These are phyloP conservation scores for Ophion ventricosus DNA, from an alignment of 2,888 invertebrate species.

Conservation along the genomic window DNA sequence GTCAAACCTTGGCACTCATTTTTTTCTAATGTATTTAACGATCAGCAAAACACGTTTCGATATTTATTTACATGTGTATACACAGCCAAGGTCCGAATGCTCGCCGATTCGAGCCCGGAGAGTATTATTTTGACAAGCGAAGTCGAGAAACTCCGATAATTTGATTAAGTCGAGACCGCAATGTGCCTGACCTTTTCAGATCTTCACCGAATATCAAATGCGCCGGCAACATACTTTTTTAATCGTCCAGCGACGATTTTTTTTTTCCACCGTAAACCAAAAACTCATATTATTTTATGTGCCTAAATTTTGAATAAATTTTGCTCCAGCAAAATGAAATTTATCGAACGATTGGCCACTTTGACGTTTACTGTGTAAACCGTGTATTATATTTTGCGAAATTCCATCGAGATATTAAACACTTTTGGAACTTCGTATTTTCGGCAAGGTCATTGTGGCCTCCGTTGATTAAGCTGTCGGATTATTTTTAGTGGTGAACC, in stretches of 20 bases:
- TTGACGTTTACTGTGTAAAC: neutral
- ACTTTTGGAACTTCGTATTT: neutral
- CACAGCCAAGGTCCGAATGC: neutral
- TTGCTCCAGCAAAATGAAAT: neutral
- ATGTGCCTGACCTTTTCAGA: slow-evolving; percentile 9
- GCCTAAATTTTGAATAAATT: neutral
- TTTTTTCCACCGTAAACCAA: neutral
- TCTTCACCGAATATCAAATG: neutral
- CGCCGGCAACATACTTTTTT: slow-evolving; percentile 8
- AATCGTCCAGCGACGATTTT: neutral
- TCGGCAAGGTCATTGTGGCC: neutral
- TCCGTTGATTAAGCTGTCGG: neutral
- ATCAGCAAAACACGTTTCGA: neutral
- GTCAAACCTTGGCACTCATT: no score
- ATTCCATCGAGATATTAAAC: neutral
- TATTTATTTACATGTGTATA: neutral
- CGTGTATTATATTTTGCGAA: neutral
- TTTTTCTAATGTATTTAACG: no score
- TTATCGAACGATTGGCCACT: neutral
- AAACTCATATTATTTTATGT: neutral
- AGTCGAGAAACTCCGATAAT: slow-evolving; percentile 45
- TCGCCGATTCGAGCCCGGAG: neutral
- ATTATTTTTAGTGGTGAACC: neutral
- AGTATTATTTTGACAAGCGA: slow-evolving; percentile 23
- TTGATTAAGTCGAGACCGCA: slow-evolving; percentile 45